Evolutionary conservation across 2,797 vertebrate species (phyloP).

Genomic region (Mus spretus): DNA sequence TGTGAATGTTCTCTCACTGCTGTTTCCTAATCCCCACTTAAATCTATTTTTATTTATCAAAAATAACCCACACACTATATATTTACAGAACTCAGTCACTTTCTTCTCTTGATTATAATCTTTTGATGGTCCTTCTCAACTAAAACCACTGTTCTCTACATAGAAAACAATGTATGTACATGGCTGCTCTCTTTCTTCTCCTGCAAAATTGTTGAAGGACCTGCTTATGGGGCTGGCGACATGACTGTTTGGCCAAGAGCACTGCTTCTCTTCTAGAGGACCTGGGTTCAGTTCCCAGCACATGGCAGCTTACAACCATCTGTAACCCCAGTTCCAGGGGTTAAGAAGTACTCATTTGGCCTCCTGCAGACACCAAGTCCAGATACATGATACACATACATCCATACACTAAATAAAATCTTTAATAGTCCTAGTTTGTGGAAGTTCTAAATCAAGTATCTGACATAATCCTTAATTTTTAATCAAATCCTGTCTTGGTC

Average conservation of each 20-base stretch:
- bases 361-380: neutral
- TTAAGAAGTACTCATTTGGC: neutral
- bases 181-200: neutral
- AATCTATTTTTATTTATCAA: neutral
- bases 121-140: neutral
- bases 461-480: neutral
- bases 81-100: neutral
- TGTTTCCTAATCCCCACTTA: conserved; percentile 4
- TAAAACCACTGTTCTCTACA: conserved; percentile 41
- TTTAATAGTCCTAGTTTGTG: neutral
- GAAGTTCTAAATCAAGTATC: conserved; percentile 40
- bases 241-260: neutral
- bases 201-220: neutral
- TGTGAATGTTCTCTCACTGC: neutral
- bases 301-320: neutral
- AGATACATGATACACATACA: neutral
- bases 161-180: neutral
- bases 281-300: neutral
- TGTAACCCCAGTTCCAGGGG: neutral
- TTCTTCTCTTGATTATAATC: neutral
- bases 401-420: neutral
- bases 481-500: conserved; percentile 5
- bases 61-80: neutral
- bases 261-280: neutral
- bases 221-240: neutral